Evolutionary conservation across 2,888 invertebrate species (phyloP), one percentile per base, ranked within the genome.

Genomic region (Yponomeuta malinellus): DNA sequence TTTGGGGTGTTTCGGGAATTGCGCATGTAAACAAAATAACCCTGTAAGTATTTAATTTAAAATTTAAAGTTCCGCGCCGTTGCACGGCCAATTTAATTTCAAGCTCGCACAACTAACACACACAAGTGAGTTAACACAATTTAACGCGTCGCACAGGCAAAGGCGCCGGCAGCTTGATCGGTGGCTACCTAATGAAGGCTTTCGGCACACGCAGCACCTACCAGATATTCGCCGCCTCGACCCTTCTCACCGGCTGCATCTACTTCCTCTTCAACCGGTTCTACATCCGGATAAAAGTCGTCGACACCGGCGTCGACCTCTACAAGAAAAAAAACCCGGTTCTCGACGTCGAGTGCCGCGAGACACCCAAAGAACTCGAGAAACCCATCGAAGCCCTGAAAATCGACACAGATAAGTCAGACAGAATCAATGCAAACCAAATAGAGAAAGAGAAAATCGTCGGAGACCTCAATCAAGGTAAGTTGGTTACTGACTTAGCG

Each of bases 161-260:
- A 83, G 96, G 96, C 59, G 89, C 95, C 8, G 96, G 96, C 67
- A 96, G 96, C 82, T 85, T 96, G 71, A 93, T 95, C 70, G 96
- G 96, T 15, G 96, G 96, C 12, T 96, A 95, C 81, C 83, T 96
- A 71, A 96, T 96, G 93, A 95, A 95, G 80, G 93, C 92, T 74
- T 93, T 95, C 75, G 96, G 96, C 10, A 95, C 95, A 6, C 90
- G 96, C 71, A 93, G 94, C 0, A 96, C 96, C 0, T 96, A 96
- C 80, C 94, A 94, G 81, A 93, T 95, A 75, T 96, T 96, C 79
- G 88, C 96, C 0, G 91, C 92, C 1, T 90, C 94, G 1, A 94
- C 94, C 0, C 87, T 94, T 31, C 79, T 95, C 33, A 94, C 95
- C 8, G 95, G 95, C 59, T 85, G 95, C 75, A 84, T 95, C 69